phyloP scores from a whole-genome alignment of 2,113 vertebrate genomes.

The Edolisoma coerulescens region DNA sequence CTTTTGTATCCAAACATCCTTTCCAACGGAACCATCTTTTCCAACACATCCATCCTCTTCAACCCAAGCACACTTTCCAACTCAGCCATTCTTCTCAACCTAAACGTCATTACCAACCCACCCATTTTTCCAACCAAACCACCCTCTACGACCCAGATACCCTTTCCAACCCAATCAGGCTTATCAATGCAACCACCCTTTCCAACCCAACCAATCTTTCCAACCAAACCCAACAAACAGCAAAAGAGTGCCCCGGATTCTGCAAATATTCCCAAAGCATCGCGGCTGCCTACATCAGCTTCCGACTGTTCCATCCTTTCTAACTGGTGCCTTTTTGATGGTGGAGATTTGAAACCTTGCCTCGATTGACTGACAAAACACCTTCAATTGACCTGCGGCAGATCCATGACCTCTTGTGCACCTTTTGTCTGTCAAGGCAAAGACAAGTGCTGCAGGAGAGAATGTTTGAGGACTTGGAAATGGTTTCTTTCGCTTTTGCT shows the following conservation, averaged over 20 bases:
- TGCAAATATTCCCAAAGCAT: background rate
- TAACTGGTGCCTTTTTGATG: no score
- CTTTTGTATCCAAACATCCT: background rate
- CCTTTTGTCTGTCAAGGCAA: background rate
- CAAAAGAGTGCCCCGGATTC: background rate
- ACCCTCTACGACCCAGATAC: background rate
- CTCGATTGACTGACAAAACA: background rate
- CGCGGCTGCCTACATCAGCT: background rate
- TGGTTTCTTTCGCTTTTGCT: background rate
- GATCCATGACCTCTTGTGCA: background rate
- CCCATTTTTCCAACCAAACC: accelerated
- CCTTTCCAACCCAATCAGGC: accelerated
- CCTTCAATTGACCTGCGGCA: background rate
- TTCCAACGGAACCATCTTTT: background rate
- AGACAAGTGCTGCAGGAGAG: background rate
- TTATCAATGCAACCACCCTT: background rate
- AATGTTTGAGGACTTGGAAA: background rate
- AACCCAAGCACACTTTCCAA: background rate
- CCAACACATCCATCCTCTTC: accelerated
- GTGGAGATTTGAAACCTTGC: accelerated
- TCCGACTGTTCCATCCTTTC: background rate
- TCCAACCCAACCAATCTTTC: background rate
- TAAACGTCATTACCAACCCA: background rate
- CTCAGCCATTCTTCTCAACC: accelerated
- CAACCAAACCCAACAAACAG: background rate